Percentiles rank a stretch among this genome's conserved stretches.
Conservation (phyloP, 2,888 invertebrate genomes). For the Polydrusus cervinus region DNA sequence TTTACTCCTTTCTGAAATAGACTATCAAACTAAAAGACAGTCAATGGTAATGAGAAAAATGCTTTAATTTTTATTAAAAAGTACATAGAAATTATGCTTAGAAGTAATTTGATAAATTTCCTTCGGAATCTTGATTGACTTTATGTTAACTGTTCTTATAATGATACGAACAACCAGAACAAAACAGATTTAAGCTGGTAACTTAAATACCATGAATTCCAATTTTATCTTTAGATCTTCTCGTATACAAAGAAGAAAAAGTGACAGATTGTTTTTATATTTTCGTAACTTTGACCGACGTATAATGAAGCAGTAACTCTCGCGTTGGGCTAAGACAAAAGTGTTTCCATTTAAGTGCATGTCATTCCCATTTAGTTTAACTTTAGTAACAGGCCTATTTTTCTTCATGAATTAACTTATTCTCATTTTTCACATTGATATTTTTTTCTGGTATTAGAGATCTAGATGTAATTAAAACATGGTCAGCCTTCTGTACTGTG, state of each 20-base stretch:
- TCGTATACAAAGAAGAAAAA: slow-evolving; percentile 41
- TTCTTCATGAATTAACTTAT: not conserved
- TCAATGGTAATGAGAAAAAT: too few species aligned
- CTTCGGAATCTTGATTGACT: slow-evolving; percentile 44
- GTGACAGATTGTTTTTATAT: slow-evolving; percentile 52
- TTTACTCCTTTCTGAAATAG: too few species aligned
- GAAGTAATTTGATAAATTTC: slow-evolving; percentile 40
- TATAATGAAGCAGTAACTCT: slow-evolving; percentile 48
- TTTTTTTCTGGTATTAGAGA: not conserved
- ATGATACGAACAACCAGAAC: slow-evolving; percentile 40
- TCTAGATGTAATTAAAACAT: too few species aligned
- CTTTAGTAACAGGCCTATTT: not conserved
- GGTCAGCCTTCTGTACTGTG: too few species aligned
- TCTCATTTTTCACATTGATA: not conserved
- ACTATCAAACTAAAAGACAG: too few species aligned
- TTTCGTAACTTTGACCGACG: slow-evolving; percentile 48
- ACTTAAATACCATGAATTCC: slow-evolving; percentile 44
- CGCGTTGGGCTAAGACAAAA: slow-evolving; percentile 27
- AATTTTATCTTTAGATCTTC: slow-evolving; percentile 45
- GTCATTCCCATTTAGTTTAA: not conserved
- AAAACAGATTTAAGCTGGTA: slow-evolving; percentile 35
- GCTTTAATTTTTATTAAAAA: slow-evolving; percentile 24
- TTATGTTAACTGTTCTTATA: slow-evolving; percentile 43
- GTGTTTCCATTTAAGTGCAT: not conserved
- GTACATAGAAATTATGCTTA: slow-evolving; percentile 30